Conservation (phyloP, 2,888 invertebrate species). For the Rhorus exstirpatorius region DNA sequence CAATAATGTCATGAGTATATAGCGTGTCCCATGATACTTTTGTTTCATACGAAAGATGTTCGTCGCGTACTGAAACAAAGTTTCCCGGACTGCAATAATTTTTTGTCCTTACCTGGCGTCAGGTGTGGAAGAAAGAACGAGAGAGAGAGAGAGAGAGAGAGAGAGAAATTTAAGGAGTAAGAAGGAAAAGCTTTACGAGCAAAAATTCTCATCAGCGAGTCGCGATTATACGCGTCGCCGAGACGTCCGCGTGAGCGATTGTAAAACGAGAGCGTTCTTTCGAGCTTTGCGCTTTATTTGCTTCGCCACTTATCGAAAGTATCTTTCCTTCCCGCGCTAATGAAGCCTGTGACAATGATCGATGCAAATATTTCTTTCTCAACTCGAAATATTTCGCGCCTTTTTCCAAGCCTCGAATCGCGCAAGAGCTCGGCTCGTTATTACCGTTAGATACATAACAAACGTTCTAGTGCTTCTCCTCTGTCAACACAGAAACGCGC, state of each 20-base stretch:
- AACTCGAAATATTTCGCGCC: constrained; percentile 24
- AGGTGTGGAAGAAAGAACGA: too few relatives aligned
- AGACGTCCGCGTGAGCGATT: too few relatives aligned
- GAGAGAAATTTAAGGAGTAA: too few relatives aligned
- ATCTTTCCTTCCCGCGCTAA: constrained; percentile 54
- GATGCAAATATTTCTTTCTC: constrained; percentile 62
- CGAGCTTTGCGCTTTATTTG: constrained; percentile 39
- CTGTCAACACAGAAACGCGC: constrained; percentile 42
- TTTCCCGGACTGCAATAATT: too few relatives aligned
- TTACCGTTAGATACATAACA: constrained; percentile 1
- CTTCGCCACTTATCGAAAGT: constrained; percentile 56
- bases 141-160: too few relatives aligned
- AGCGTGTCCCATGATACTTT: too few relatives aligned
- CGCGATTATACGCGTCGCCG: too few relatives aligned
- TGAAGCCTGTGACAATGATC: constrained; percentile 60
- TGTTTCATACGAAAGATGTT: too few relatives aligned
- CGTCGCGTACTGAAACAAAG: too few relatives aligned
- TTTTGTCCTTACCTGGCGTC: too few relatives aligned
- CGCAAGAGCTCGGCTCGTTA: neutral
- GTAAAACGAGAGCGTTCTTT: neutral
- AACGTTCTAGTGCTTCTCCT: constrained; percentile 14
- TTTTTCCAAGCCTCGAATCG: constrained; percentile 21
- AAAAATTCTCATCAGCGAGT: too few relatives aligned
- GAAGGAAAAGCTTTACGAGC: too few relatives aligned
- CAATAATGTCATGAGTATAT: neutral